Base-by-base conservation (phyloP, 2,888 invertebrate genomes). In the Ormyrus thymus region DNA sequence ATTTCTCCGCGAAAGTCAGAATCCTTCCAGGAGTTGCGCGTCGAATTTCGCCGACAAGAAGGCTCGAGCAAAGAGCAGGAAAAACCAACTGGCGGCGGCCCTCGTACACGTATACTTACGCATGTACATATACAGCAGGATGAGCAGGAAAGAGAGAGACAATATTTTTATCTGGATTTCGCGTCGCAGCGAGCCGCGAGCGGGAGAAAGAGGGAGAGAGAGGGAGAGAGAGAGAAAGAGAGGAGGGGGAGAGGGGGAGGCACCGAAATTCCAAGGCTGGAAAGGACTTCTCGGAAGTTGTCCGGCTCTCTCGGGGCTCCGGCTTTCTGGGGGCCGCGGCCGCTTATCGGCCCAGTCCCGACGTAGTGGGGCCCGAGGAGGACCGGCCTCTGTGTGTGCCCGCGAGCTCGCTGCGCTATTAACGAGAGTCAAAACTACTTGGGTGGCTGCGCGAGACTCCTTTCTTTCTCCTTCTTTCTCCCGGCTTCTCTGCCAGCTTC, bases 341-440 rank as follows among this genome's bases (percentile, higher is more conserved):
- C 61, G n/a, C 73, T 77, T 77, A 77, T 77, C 76, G 71, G 51
- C 58, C 45, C 29, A 55, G 61, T 45, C 76, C 56, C 62, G 76
- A 46, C 29, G 29, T 4, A 29, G 29, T 29, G 15, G 53, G 55
- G 50, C 13, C 45, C n/a, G 10, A 8, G 68, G 78, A 81, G 80
- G 77, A 81, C 76, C 68, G 69, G 79, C 81, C 78, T 73, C 81
- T 68, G 80, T 86, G 86, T 87, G 59, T 65, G 43, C 65, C 29
- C 76, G 55, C 72, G 72, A 51, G 66, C 48, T 10, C 69, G 13
- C 84, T 83, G 82, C 83, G 86, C 86, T 87, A 87, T 87, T 87
- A 88, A 87, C 87, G 86, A 86, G 84, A 86, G 84, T 85, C 86
- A 84, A 83, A 85, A 83, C 87, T 86, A 84, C 87, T 87, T 87